These are phyloP conservation scores for Ceratosolen fusciceps DNA, from an alignment of 1,140 invertebrate genomes.

Conservation along the genomic window DNA sequence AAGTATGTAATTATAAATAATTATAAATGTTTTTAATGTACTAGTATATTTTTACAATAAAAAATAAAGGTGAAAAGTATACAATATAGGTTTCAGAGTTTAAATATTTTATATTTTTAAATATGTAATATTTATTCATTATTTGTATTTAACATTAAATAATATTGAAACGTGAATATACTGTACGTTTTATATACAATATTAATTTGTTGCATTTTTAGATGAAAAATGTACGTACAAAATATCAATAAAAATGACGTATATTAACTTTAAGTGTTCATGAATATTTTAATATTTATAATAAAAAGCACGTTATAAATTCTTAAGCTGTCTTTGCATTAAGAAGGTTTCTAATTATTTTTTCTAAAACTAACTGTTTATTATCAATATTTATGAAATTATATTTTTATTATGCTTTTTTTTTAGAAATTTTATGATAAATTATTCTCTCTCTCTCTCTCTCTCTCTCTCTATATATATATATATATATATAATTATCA, in stretches of 20 bases:
- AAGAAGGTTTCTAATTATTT: constrained; percentile 39
- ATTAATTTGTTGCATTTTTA: constrained; percentile 14
- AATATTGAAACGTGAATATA: too few species aligned
- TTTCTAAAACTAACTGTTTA: constrained; percentile 20
- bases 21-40: too few species aligned
- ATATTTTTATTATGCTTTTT: constrained; percentile 13
- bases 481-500: too few species aligned
- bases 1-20: too few species aligned
- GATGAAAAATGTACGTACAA: constrained; percentile 28
- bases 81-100: too few species aligned
- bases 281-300: constrained; percentile 35
- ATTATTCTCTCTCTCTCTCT: background rate
- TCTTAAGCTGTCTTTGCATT: constrained; percentile 47
- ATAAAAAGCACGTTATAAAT: constrained; percentile 49
- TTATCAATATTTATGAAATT: background rate
- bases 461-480: too few species aligned
- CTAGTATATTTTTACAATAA: too few species aligned
- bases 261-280: constrained; percentile 26
- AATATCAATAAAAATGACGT: constrained; percentile 22
- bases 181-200: constrained; percentile 26
- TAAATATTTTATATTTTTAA: too few species aligned
- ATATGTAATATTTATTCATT: background rate
- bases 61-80: too few species aligned
- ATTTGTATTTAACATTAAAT: background rate
- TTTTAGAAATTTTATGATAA: constrained; percentile 30